Base-by-base conservation (phyloP, 2,888 invertebrate genomes). In the Sinopyrophorus schimmeli region DNA sequence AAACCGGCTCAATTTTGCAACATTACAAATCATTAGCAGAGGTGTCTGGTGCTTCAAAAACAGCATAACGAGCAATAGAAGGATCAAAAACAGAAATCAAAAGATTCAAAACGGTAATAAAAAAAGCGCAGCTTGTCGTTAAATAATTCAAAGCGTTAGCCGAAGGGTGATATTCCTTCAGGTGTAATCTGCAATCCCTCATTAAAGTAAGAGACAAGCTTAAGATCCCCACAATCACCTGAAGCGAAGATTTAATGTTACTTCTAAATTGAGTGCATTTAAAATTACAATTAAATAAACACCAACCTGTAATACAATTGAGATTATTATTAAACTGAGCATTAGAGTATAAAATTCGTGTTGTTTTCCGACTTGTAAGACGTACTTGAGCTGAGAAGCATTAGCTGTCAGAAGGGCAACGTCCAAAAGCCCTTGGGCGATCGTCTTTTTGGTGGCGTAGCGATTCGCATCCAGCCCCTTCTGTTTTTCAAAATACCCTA, bases 361-460 rank as follows among this genome's bases (percentile, higher is more conserved):
- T 64, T 86, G 83, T 26, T 86, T 83, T 3, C 91, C 91, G 21
- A 88, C 87, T 79, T 87, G 89, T 0, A 92, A 78, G 17, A 92
- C 85, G 63, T 92, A 92, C 70, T 92, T 92, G 21, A 92, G 75
- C 69, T 92, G 92, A 0, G 90, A 89, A 2, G 92, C 92, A 68
- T 92, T 92, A 1, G 92, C 91, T 1, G 92, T 92, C 37, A 92
- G 76, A 54, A 92, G 74, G 1, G 92, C 92, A 47, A 92, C 89
- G 70, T 92, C 92, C 61, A 92, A 79, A 83, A 92, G 87, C 3
- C 92, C 92, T 77, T 92, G 92, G 0, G 92, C 91, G 47, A 92
- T 90, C 0, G 92, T 92, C 74, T 93, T 93, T 74, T 92, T 93
- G 5, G 92, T 92, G 12, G 92, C 92, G 80, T 92, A 93, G 58